These are phyloP conservation scores for Gortyna flavago DNA, from an alignment of 2,888 invertebrate genomes.

Conservation along the genomic window DNA sequence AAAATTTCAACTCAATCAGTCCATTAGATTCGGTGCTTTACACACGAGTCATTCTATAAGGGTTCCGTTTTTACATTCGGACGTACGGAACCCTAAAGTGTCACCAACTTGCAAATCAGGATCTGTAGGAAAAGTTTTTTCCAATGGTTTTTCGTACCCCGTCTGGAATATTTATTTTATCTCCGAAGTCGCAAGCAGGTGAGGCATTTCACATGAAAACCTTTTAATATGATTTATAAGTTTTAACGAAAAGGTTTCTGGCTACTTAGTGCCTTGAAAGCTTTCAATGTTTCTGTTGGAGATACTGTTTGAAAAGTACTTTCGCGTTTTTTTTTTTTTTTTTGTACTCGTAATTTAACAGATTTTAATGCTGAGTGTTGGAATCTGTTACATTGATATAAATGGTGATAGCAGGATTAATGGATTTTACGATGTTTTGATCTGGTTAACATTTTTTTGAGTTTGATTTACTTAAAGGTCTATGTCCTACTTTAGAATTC, in stretches of 20 bases:
- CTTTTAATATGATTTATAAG: slow-evolving; percentile 77
- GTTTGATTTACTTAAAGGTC: not conserved
- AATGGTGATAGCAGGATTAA: slow-evolving; percentile 20
- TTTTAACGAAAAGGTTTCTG: slow-evolving; percentile 71
- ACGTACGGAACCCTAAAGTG: not conserved
- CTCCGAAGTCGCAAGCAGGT: slow-evolving; percentile 68
- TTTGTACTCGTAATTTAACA: not conserved
- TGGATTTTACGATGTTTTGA: slow-evolving; percentile 14
- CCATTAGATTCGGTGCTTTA: not conserved
- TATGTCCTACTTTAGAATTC: not conserved
- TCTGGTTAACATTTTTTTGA: slow-evolving; percentile 3
- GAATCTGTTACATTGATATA: slow-evolving; percentile 24
- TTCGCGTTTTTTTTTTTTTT: slow-evolving; percentile 49
- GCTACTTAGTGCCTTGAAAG: slow-evolving; percentile 67
- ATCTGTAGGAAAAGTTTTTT: slow-evolving; percentile 43
- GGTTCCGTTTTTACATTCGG: not conserved
- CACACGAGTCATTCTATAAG: not conserved
- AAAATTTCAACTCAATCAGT: not conserved
- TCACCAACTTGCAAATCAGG: slow-evolving; percentile 40
- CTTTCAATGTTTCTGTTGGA: slow-evolving; percentile 65
- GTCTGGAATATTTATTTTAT: slow-evolving; percentile 69
- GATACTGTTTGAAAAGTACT: slow-evolving; percentile 60
- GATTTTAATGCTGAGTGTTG: not conserved
- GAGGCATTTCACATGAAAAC: slow-evolving; percentile 73
- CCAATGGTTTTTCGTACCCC: slow-evolving; percentile 52